Conservation (phyloP, 2,888 invertebrate species). For the Meloe dianella region DNA sequence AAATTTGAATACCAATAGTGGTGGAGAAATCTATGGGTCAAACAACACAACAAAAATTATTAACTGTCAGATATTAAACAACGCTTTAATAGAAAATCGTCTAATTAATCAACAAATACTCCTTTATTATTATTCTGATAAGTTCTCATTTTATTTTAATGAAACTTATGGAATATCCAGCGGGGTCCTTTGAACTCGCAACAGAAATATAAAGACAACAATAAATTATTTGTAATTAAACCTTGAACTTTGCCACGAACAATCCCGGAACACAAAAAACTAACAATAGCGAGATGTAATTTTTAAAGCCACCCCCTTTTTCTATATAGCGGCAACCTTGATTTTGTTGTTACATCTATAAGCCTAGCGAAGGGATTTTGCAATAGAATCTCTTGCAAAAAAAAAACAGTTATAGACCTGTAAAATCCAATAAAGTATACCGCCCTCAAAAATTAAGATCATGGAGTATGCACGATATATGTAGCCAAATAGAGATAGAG, state of each 20-base stretch:
- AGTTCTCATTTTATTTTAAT: background rate
- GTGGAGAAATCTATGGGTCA: no score
- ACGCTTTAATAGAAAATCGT: background rate
- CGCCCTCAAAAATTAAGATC: slow-evolving; percentile 38
- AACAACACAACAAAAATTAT: background rate
- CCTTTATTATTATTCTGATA: background rate
- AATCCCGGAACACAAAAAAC: background rate
- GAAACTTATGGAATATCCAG: background rate
- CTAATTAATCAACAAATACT: slow-evolving; percentile 1
- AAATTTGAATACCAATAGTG: slow-evolving; percentile 8
- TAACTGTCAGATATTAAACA: background rate
- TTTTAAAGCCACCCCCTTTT: background rate
- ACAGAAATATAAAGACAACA: slow-evolving; percentile 14
- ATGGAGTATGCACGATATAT: slow-evolving; percentile 18
- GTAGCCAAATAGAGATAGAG: no score
- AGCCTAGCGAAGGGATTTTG: slow-evolving; percentile 12
- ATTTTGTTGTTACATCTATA: background rate
- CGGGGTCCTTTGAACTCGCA: slow-evolving; percentile 16
- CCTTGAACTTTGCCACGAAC: slow-evolving; percentile 19
- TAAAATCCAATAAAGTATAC: slow-evolving; percentile 25
- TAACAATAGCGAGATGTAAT: background rate
- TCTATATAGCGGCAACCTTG: background rate
- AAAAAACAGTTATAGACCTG: slow-evolving; percentile 10
- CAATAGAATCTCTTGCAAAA: slow-evolving; percentile 23
- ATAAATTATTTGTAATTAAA: slow-evolving; percentile 19